Percentiles rank a stretch among this genome's conserved stretches.
These are phyloP conservation scores for Parauchenoglanis punctatus DNA, from an alignment of 2,797 vertebrate species.

Conservation along the genomic window DNA sequence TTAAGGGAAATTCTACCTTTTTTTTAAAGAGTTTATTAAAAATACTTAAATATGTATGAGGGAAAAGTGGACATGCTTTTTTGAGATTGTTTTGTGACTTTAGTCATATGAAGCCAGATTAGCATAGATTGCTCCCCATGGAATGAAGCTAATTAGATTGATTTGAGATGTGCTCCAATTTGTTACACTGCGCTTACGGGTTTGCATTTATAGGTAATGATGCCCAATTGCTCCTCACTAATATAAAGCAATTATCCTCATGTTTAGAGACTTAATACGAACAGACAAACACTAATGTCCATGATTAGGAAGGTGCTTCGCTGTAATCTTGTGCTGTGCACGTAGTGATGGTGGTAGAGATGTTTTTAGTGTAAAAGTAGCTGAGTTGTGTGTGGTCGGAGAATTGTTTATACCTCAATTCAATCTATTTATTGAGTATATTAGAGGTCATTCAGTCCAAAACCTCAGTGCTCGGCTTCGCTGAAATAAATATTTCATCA, in stretches of 20 bases:
- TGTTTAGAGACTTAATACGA: constrained; percentile 42
- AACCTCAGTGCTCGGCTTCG: background rate
- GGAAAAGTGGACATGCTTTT: background rate
- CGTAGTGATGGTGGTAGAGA: background rate
- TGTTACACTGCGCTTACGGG: constrained; percentile 30
- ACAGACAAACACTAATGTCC: constrained; percentile 46
- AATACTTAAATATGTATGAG: background rate
- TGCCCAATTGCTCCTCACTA: constrained; percentile 46
- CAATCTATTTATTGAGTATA: background rate
- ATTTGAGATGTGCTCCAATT: constrained; percentile 19
- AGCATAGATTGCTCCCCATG: background rate
- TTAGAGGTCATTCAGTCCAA: constrained; percentile 1
- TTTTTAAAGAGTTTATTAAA: background rate
- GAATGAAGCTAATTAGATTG: constrained; percentile 21
- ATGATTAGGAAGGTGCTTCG: constrained; percentile 29
- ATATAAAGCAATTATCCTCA: constrained; percentile 43
- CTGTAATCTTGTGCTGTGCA: background rate
- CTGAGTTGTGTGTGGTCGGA: background rate
- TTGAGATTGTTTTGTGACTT: background rate
- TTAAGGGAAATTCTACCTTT: too few species aligned
- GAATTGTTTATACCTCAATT: background rate
- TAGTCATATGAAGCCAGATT: background rate
- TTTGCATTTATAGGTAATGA: constrained; percentile 49
- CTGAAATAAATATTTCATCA: constrained; percentile 35
- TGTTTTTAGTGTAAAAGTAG: background rate